Percentiles rank a stretch among this genome's conserved stretches.
phyloP scores from a whole-genome alignment of 1,140 invertebrate genomes.

The Caenorhabditis tropicalis region DNA sequence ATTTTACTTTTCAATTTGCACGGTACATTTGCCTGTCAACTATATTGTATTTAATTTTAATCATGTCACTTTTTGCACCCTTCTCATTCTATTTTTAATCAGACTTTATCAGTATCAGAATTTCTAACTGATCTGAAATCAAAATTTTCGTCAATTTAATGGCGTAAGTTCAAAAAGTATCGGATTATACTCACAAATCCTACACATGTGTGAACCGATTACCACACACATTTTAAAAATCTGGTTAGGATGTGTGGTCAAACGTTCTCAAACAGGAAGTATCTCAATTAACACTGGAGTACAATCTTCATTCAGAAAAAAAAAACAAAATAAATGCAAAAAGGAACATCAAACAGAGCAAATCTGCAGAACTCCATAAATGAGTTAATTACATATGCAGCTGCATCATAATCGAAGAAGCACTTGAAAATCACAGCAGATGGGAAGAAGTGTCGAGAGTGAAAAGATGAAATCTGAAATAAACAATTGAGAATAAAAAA shows the following conservation, averaged over 20 bases:
- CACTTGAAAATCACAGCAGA: slow-evolving; percentile 35
- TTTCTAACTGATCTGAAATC: background rate
- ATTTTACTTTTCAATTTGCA: too few species aligned
- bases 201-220: background rate
- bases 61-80: too few species aligned
- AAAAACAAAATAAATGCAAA: background rate
- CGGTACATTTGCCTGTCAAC: too few species aligned
- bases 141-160: background rate
- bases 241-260: slow-evolving; percentile 2
- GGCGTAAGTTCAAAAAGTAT: background rate
- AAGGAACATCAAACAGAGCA: background rate
- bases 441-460: background rate
- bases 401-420: background rate
- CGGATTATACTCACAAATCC: background rate
- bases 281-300: background rate
- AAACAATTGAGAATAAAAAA: background rate
- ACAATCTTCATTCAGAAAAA: background rate
- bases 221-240: background rate
- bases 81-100: too few species aligned
- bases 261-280: background rate
- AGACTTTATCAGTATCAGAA: background rate
- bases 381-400: slow-evolving; percentile 6
- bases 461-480: background rate
- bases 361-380: background rate
- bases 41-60: too few species aligned